A percentile compares a stretch with the other conserved stretches of the same genome.
Conservation (phyloP, 2,113 vertebrate genomes). For the Okapia johnstoni region DNA sequence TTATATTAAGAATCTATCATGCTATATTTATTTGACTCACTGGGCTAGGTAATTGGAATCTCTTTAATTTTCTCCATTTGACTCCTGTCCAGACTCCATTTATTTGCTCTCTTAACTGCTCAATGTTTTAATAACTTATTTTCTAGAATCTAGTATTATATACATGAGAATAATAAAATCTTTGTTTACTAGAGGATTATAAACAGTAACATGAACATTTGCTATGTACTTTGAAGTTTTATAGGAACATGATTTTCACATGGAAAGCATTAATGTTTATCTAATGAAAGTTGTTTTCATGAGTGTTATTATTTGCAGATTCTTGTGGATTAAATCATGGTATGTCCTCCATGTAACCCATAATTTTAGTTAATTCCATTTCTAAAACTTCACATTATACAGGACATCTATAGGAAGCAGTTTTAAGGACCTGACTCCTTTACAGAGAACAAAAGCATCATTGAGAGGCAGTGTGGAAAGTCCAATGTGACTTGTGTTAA, state of each 20-base stretch:
- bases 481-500: not conserved
- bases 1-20: not conserved
- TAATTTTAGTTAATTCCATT: not conserved
- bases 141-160: not conserved
- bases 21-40: not conserved
- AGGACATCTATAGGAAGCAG: not conserved
- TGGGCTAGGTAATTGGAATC: not conserved
- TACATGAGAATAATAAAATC: constrained; percentile 10
- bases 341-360: not conserved
- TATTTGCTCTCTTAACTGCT: constrained; percentile 5
- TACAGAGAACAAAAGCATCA: not conserved
- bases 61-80: not conserved
- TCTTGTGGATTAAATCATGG: not conserved
- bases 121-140: not conserved
- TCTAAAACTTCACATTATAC: constrained; percentile 4
- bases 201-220: not conserved
- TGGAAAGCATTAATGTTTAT: not conserved
- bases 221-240: constrained; percentile 3
- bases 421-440: not conserved
- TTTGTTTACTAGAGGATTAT: not conserved
- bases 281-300: not conserved
- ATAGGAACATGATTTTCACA: not conserved
- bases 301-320: not conserved
- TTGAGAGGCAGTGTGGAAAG: not conserved
- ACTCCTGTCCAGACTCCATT: not conserved